Evolutionary conservation across 2,888 invertebrate genomes (phyloP), one percentile per base, ranked within the genome.

Genomic region (Yponomeuta malinellus): DNA sequence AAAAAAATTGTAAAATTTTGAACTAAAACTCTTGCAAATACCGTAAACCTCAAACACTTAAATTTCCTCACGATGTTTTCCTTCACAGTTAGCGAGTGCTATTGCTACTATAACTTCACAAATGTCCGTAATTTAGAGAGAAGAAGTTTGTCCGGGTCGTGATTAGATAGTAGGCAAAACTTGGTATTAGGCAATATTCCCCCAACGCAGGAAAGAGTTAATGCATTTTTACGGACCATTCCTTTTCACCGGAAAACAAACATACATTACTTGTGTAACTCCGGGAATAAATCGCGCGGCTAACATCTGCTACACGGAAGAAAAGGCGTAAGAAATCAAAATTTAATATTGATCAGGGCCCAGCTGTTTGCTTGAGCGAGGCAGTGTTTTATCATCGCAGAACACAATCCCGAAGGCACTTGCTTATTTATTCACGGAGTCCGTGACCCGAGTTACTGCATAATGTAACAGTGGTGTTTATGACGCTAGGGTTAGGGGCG

Each of bases 341-440:
- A 64, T 64, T 2, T 29, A 64, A 64, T 64, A 64, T 64, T 64
- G 64, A 64, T 64, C 63, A 64, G 29, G 64, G 29, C 64, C 23
- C 64, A 64, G 64, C 64, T 64, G 64, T 23, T 64, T 31, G 9
- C 10, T 23, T 29, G 29, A 23, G 31, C 31, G 48, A 48, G 52
- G 23, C 23, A 68, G 52, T 68, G 29, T 52, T 68, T 68, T 52
- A 68, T 68, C 52, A n/a, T 29, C 48, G 37, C 67, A 67, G 63
- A 43, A 70, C 63, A 63, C 63, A 63, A 33, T 10, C 33, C 23
- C 43, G 48, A 68, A 68, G 23, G 43, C 29, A 68, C 68, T n/a
- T 48, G 15, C 33, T 70, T 70, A 70, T 70, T 70, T 70, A 70
- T 70, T 63, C 37, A 70, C n/a, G 63, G 33, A 15, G 63, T 63